Evolutionary conservation across 2,797 vertebrate genomes (phyloP).

Genomic region (Gila robusta): DNA sequence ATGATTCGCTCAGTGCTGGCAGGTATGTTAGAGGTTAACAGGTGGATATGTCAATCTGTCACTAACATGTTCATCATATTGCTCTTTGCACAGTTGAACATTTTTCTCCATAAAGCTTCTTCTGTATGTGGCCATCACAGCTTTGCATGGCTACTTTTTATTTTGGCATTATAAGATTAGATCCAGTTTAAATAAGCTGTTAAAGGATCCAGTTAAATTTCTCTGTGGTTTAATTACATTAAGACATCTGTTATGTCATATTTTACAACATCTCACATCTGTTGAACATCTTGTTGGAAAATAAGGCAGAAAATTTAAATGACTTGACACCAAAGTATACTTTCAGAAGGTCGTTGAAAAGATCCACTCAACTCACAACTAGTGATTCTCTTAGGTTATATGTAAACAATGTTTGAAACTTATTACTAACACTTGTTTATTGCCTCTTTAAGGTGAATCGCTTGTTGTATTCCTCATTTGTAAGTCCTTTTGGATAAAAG

Average conservation of each 20-base stretch:
- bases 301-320: background rate
- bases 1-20: constrained; percentile 41
- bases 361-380: background rate
- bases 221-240: background rate
- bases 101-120: constrained; percentile 34
- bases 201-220: background rate
- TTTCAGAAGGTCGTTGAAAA: background rate
- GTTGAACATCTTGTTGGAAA: background rate
- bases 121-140: constrained; percentile 1
- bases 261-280: constrained; percentile 11
- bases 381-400: background rate
- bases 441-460: background rate
- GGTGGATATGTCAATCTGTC: constrained; percentile 48
- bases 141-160: background rate
- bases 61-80: constrained; percentile 51
- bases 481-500: background rate
- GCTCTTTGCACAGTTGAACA: constrained; percentile 37
- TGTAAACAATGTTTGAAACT: background rate
- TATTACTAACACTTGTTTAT: background rate
- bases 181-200: background rate
- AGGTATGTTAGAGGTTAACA: constrained; percentile 50
- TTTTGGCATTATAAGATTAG: constrained; percentile 6
- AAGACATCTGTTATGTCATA: background rate
- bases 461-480: background rate
- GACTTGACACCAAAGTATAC: background rate